Evolutionary conservation across 2,888 invertebrate species (phyloP).

Genomic region (Rhodophaea formosa): DNA sequence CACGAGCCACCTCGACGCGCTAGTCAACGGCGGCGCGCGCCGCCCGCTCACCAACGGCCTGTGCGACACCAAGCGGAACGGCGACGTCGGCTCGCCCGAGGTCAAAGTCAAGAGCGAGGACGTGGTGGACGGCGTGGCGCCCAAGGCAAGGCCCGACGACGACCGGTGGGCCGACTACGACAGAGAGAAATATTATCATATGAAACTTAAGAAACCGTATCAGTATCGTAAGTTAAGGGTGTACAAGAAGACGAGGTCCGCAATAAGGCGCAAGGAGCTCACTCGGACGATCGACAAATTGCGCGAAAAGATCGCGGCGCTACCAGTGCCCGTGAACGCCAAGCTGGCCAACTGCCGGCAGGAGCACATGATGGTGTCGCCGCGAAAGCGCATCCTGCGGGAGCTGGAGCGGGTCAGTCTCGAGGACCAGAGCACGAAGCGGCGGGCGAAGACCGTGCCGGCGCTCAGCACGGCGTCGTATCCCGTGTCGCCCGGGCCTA

Average conservation of each 20-base stretch:
- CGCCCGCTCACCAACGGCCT: constrained; percentile 50
- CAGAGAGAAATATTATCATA: constrained; percentile 70
- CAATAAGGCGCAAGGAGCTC: constrained; percentile 58
- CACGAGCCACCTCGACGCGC: constrained; percentile 42
- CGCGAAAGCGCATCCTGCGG: constrained; percentile 89
- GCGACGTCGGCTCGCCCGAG: constrained; percentile 50
- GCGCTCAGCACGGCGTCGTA: constrained; percentile 65
- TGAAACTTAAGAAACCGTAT: constrained; percentile 78
- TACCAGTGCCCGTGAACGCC: constrained; percentile 66
- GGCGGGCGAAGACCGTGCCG: constrained; percentile 76
- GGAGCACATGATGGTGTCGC: constrained; percentile 86
- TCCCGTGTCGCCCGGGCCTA: constrained; percentile 51
- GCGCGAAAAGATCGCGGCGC: constrained; percentile 60
- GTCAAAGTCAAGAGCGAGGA: constrained; percentile 45
- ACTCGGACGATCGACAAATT: constrained; percentile 58
- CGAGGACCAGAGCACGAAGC: constrained; percentile 84
- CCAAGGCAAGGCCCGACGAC: constrained; percentile 45
- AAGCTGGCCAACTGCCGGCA: constrained; percentile 71
- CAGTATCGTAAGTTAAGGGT: constrained; percentile 76
- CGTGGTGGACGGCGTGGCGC: constrained; percentile 49
- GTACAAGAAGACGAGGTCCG: constrained; percentile 68
- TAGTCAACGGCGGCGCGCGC: constrained; percentile 45
- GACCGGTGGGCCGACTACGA: constrained; percentile 62
- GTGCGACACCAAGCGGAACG: constrained; percentile 55
- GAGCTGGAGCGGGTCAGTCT: constrained; percentile 89